Base-by-base conservation (phyloP, 2,797 vertebrate species). In the Denticeps clupeoides region DNA sequence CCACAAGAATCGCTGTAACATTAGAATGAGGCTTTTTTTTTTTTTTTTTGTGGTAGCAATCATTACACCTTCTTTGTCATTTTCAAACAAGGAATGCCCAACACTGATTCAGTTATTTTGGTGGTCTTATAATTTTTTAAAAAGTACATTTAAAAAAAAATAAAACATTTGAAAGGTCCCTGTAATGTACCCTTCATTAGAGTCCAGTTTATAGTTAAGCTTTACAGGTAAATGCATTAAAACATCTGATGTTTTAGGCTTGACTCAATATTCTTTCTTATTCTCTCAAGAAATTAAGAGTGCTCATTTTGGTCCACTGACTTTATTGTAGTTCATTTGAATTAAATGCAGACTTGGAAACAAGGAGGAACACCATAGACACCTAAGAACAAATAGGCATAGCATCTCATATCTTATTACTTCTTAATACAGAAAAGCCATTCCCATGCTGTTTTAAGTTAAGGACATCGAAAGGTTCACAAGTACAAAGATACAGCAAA, bases 311-410 rank as follows among this genome's bases (percentile, higher is more conserved):
- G 74, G 71, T 84, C 82, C 83, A 60, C 70, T 37, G 1, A 18
- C 8, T 37, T 37, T 37, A 37, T 37, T 33, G 15, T 33, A 55
- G 59, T 11, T 11, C n/a, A n/a, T n/a, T 64, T 90, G 96, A 89
- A 93, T 94, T 93, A 77, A 84, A 79, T 84, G 65, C 83, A 85
- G 77, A 87, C 47, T 51, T 32, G 69, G 59, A 71, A 58, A 75
- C 64, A 65, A 49, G 69, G 64, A 56, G 15, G 13, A 28, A 25
- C 18, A 29, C 31, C 49, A 41, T 53, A 38, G 45, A 15, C 46
- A 47, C 28, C 57, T 41, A 8, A 42, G n/a, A 38, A 51, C 27
- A 25, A 43, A 33, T 18, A 25, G 41, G 24, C 41, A 41, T 44
- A 40, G 41, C 15, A 16, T 26, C 10, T 13, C 31, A 19, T 42